Evolutionary conservation across 2,797 vertebrate species (phyloP).

Genomic region (Tolypeutes matacus): DNA sequence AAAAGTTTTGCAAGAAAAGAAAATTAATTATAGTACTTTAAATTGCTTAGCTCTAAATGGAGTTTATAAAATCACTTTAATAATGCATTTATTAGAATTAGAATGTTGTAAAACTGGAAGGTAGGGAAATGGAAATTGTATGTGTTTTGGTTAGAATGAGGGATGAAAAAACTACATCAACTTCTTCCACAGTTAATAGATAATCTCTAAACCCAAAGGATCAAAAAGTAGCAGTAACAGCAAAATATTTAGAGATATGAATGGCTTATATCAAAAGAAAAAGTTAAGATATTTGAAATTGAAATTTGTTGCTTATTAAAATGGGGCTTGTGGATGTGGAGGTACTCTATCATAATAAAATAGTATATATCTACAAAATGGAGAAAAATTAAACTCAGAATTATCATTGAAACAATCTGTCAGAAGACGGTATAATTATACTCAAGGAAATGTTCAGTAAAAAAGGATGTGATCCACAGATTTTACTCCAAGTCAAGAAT

Average conservation of each 20-base stretch:
- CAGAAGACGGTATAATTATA: background rate
- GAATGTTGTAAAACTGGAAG: background rate
- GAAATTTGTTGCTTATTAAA: background rate
- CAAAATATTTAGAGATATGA: background rate
- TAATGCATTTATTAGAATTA: background rate
- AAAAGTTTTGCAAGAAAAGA: background rate
- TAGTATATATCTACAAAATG: background rate
- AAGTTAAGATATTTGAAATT: background rate
- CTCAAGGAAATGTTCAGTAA: background rate
- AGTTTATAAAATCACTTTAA: background rate
- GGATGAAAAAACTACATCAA: background rate
- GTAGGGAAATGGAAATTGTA: background rate
- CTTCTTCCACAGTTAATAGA: background rate
- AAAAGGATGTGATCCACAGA: background rate
- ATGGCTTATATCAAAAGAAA: background rate
- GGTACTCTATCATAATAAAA: background rate
- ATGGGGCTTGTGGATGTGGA: background rate
- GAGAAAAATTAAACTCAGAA: background rate
- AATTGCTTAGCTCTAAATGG: background rate
- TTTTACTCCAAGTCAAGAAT: conserved; percentile 8
- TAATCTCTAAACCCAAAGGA: background rate
- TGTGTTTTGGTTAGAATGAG: background rate
- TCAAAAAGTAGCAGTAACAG: background rate
- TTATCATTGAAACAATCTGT: conserved; percentile 13
- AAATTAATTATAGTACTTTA: background rate